Percentiles rank a stretch among this genome's conserved stretches.
These are phyloP conservation scores for Caenorhabditis virilis DNA, from an alignment of 2,888 invertebrate species.

Conservation along the genomic window DNA sequence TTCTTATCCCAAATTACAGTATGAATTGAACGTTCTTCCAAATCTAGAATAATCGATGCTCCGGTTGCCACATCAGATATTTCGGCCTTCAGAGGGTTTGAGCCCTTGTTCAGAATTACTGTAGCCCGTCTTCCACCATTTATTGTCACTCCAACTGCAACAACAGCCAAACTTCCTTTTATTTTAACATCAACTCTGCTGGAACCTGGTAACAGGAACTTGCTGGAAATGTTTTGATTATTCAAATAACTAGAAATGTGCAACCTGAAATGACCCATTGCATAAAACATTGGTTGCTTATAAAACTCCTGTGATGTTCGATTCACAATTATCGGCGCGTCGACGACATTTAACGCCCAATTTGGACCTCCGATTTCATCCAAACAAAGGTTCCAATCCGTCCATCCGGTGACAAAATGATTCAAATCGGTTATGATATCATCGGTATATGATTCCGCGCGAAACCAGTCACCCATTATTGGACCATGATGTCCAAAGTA, in stretches of 20 bases:
- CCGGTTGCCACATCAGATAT: constrained; percentile 37
- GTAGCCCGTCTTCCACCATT: constrained; percentile 34
- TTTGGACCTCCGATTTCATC: constrained; percentile 81
- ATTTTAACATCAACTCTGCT: constrained; percentile 19
- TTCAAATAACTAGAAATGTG: not conserved
- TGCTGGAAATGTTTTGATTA: constrained; percentile 25
- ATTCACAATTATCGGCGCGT: constrained; percentile 79
- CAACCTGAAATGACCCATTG: constrained; percentile 78
- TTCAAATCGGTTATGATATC: constrained; percentile 75
- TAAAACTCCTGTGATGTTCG: constrained; percentile 75
- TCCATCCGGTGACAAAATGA: constrained; percentile 82
- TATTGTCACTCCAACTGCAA: constrained; percentile 10
- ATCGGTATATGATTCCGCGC: constrained; percentile 76
- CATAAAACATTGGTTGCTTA: constrained; percentile 87
- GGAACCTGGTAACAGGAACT: constrained; percentile 49
- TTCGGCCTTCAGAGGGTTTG: constrained; percentile 4
- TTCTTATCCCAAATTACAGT: constrained; percentile 52
- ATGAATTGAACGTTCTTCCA: constrained; percentile 42
- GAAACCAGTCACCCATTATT: constrained; percentile 78
- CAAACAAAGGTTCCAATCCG: constrained; percentile 87
- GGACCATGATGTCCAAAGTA: constrained; percentile 70
- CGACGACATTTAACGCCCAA: constrained; percentile 82
- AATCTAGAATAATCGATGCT: constrained; percentile 15
- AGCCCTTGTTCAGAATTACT: constrained; percentile 35
- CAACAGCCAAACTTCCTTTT: constrained; percentile 13